Conservation (phyloP, 2,797 vertebrate genomes). For the Lemur catta region DNA sequence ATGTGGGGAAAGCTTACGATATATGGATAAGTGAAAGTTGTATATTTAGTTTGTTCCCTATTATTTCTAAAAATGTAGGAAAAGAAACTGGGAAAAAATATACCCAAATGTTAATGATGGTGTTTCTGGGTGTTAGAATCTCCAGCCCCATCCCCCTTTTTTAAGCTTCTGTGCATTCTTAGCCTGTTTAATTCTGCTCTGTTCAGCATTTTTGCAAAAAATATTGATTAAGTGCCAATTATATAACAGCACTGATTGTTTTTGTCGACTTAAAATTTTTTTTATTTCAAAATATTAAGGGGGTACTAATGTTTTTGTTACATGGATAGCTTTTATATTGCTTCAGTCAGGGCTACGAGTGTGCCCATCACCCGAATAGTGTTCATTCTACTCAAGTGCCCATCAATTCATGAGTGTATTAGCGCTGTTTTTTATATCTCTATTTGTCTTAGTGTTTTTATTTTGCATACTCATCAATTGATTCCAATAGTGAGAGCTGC, state of each 20-base stretch:
- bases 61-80: not conserved
- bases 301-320: no score
- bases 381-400: no score
- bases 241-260: not conserved
- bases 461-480: not conserved
- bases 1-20: not conserved
- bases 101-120: not conserved
- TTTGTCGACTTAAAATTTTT: no score
- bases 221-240: slow-evolving; percentile 36
- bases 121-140: not conserved
- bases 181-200: slow-evolving; percentile 11
- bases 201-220: not conserved
- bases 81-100: not conserved
- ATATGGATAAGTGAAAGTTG: not conserved
- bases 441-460: not conserved
- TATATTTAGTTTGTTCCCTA: not conserved
- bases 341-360: no score
- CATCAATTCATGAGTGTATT: no score
- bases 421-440: not conserved
- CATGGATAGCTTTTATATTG: no score
- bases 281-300: no score
- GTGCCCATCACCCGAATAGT: no score
- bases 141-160: not conserved
- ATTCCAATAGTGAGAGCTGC: not conserved
- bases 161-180: not conserved